Base-by-base conservation (phyloP, 2,113 vertebrate genomes). In the Hippoglossus stenolepis region DNA sequence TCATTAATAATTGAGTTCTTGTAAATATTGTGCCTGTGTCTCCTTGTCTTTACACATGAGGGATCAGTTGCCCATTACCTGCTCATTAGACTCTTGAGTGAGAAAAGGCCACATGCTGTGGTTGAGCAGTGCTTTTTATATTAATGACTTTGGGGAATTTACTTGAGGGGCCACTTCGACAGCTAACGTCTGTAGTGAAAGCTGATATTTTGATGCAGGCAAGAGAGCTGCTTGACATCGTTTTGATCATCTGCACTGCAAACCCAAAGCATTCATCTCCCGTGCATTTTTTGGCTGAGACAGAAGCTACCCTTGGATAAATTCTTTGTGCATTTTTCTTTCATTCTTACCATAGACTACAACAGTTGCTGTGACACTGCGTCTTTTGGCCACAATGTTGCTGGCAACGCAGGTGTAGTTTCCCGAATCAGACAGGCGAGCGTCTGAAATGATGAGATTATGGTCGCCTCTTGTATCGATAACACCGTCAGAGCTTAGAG, bases 321-420 rank as follows among this genome's bases (percentile, higher is more conserved):
- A 51, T 18, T 18, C 6, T 18, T 15, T 15, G 4, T 18, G 53
- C 20, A 21, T 24, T 28, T 10, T 4, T 21, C 24, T 18, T 31
- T n/a, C 8, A 8, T 9, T 70, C 96, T 95, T 84, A 97, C 97
- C 97, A 0, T 96, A 97, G 64, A 98, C 97, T 17, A 97, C 94
- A 1, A 97, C 95, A 0, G 95, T 94, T 12, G 96, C 96, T 0
- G 96, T 97, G 69, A 95, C 77, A 66, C 96, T 97, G 70, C 96
- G 95, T 57, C 96, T 94, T 88, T 95, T 96, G 80, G 97, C 97
- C 53, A 98, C 96, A 0, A 98, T 97, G 93, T 98, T 98, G 91
- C 95, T 95, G 0, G 97, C 96, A 62, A 96, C 92, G 73, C 97
- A 98, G 18, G 96, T 98, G 2, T 97, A 98, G 91, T 98, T 98